These are phyloP conservation scores for Scaptomyza hsui DNA, from an alignment of 1,140 invertebrate species.

Conservation along the genomic window DNA sequence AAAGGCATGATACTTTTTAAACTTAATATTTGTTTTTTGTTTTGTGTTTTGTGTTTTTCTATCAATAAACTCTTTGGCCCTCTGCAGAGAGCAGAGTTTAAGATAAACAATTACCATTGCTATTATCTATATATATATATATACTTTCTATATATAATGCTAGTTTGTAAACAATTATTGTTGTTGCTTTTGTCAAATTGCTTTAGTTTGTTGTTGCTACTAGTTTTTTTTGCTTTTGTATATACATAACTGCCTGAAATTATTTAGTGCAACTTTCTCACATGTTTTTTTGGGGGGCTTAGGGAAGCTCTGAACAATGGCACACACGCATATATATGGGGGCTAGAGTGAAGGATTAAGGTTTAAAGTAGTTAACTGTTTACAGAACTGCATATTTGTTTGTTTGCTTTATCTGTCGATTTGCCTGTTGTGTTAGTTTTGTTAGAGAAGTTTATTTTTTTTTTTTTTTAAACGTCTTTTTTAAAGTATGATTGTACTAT, in stretches of 20 bases:
- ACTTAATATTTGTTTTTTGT: slow-evolving; percentile 6
- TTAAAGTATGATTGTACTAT: slow-evolving; percentile 35
- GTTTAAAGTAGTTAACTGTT: not conserved
- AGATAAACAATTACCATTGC: not conserved
- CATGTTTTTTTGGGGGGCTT: not conserved
- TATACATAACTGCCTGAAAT: slow-evolving; percentile 39
- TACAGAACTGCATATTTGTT: slow-evolving; percentile 27
- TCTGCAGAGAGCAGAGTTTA: not conserved
- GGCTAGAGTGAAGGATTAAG: not conserved
- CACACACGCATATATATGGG: slow-evolving; percentile 57
- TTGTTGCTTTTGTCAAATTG: slow-evolving; percentile 46
- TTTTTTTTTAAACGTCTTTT: slow-evolving; percentile 14
- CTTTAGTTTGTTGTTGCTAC: slow-evolving; percentile 26
- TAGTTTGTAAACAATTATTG: slow-evolving; percentile 37
- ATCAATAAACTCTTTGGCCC: slow-evolving; percentile 2
- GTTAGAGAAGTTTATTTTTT: slow-evolving; percentile 9
- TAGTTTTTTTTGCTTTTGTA: slow-evolving; percentile 18
- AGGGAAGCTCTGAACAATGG: slow-evolving; percentile 55
- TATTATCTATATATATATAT: slow-evolving; percentile 13
- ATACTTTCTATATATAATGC: slow-evolving; percentile 22
- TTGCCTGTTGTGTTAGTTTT: slow-evolving; percentile 12
- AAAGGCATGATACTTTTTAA: slow-evolving; percentile 19
- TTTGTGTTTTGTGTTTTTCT: not conserved
- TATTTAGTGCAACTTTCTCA: slow-evolving; percentile 3
- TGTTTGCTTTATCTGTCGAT: slow-evolving; percentile 16